Evolutionary conservation across 1,140 invertebrate genomes (phyloP).

Genomic region (Drosophila ohnishii): DNA sequence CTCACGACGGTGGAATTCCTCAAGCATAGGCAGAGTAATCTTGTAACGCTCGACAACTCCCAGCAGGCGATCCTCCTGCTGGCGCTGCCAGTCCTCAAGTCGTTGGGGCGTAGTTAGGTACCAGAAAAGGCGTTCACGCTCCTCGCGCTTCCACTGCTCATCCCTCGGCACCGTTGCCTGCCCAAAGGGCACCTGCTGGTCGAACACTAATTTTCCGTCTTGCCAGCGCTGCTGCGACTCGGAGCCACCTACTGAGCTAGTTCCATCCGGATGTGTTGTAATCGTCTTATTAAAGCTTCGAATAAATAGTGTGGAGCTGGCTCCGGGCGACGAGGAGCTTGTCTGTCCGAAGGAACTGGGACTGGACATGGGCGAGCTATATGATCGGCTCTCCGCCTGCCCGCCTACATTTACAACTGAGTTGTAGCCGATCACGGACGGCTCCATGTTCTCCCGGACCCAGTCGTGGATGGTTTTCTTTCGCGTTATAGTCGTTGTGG

Average conservation of each 20-base stretch:
- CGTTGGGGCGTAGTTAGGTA: slow-evolving; percentile 60
- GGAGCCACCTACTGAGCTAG: slow-evolving; percentile 60
- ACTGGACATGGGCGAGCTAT: slow-evolving; percentile 9
- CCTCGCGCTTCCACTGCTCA: slow-evolving; percentile 77
- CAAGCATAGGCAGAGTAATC: slow-evolving; percentile 52
- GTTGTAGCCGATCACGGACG: slow-evolving; percentile 64
- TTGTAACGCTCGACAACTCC: slow-evolving; percentile 68
- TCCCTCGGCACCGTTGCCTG: slow-evolving; percentile 53
- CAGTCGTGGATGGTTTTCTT: slow-evolving; percentile 67
- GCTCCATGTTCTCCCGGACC: slow-evolving; percentile 64
- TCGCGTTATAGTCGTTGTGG: slow-evolving; percentile 40
- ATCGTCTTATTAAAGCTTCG: slow-evolving; percentile 66
- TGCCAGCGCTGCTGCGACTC: slow-evolving; percentile 69
- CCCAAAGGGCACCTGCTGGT: slow-evolving; percentile 65
- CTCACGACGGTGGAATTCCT: slow-evolving; percentile 73
- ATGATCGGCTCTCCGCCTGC: neutral
- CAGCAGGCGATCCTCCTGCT: slow-evolving; percentile 75
- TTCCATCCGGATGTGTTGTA: slow-evolving; percentile 63
- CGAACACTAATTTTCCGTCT: slow-evolving; percentile 69
- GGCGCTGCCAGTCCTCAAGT: slow-evolving; percentile 72
- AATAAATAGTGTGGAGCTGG: slow-evolving; percentile 55
- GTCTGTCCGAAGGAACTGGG: slow-evolving; percentile 32
- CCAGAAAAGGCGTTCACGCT: slow-evolving; percentile 80
- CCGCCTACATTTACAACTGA: slow-evolving; percentile 59
- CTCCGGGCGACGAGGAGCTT: slow-evolving; percentile 3